Evolutionary conservation across 2,797 vertebrate genomes (phyloP).

Genomic region (Atherinosoma microstoma): DNA sequence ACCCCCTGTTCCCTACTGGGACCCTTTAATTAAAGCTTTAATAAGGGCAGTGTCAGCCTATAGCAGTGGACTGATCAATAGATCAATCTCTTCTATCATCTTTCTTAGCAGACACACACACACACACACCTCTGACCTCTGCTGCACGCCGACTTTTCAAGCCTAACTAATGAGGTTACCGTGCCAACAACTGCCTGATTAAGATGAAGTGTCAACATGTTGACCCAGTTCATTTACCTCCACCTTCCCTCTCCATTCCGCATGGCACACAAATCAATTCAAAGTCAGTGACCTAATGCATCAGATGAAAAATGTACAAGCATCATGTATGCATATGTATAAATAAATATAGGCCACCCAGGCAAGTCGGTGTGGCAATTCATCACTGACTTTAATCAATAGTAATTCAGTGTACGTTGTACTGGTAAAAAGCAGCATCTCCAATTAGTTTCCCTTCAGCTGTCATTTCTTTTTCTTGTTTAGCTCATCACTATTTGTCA

Average conservation of each 20-base stretch:
- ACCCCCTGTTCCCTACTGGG: slow-evolving; percentile 43
- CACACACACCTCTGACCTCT: slow-evolving; percentile 58
- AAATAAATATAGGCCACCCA: slow-evolving; percentile 59
- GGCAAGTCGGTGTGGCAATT: slow-evolving; percentile 33
- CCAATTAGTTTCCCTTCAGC: slow-evolving; percentile 41
- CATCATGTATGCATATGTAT: slow-evolving; percentile 44
- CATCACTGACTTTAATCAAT: slow-evolving; percentile 64
- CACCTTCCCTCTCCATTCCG: slow-evolving; percentile 45
- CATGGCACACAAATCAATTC: slow-evolving; percentile 71
- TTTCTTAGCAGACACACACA: slow-evolving; percentile 61
- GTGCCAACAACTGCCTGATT: slow-evolving; percentile 60
- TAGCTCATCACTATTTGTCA: slow-evolving; percentile 16
- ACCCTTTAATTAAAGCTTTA: slow-evolving; percentile 75
- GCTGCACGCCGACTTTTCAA: slow-evolving; percentile 55
- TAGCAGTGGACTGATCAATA: slow-evolving; percentile 74
- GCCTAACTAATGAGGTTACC: slow-evolving; percentile 72
- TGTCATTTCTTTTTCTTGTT: slow-evolving; percentile 24
- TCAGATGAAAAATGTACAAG: slow-evolving; percentile 45
- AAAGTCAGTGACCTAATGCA: slow-evolving; percentile 72
- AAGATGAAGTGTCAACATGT: slow-evolving; percentile 72
- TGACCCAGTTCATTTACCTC: slow-evolving; percentile 75
- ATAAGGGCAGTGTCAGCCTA: slow-evolving; percentile 65
- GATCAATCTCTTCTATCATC: slow-evolving; percentile 78
- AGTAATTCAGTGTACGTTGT: slow-evolving; percentile 51
- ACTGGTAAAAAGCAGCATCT: slow-evolving; percentile 56